Percentiles rank a stretch among this genome's conserved stretches.
Evolutionary conservation across 2,888 invertebrate species (phyloP).

Genomic region (Lordiphosa fenestrarum): DNA sequence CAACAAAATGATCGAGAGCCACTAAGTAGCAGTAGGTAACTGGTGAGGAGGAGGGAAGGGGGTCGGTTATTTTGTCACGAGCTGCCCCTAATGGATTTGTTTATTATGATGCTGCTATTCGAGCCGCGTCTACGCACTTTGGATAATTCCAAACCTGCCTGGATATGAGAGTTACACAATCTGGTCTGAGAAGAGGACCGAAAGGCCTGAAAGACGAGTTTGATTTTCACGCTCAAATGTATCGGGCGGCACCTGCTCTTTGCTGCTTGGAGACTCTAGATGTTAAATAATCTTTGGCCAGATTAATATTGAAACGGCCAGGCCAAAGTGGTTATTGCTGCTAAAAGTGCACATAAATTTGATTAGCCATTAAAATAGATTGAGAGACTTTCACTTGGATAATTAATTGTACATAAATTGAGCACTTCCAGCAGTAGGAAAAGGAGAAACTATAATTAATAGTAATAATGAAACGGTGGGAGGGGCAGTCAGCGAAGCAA

Average conservation of each 20-base stretch:
- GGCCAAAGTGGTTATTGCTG: conserved; percentile 1
- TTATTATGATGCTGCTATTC: conserved; percentile 11
- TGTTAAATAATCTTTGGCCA: conserved; percentile 42
- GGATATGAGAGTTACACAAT: conserved; percentile 42
- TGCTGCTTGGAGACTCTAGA: conserved; percentile 21
- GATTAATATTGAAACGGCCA: conserved; percentile 24
- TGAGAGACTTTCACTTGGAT: conserved; percentile 46
- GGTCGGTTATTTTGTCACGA: background rate
- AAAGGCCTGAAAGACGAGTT: background rate
- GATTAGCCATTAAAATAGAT: conserved; percentile 46
- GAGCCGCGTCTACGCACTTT: conserved; percentile 46
- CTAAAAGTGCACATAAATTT: conserved; percentile 45
- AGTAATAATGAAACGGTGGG: conserved; percentile 12
- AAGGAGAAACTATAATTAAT: background rate
- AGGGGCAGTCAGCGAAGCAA: conserved; percentile 1
- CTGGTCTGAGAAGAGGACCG: conserved; percentile 2
- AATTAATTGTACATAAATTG: conserved; percentile 30
- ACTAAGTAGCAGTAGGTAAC: conserved; percentile 4
- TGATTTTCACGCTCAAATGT: conserved; percentile 8
- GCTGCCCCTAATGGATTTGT: conserved; percentile 11
- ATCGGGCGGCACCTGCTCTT: conserved; percentile 25
- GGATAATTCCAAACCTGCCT: conserved; percentile 23
- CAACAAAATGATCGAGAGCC: conserved; percentile 36
- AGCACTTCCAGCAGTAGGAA: background rate
- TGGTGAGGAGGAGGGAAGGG: background rate